Evolutionary conservation across 2,888 invertebrate species (phyloP), one percentile per base, ranked within the genome.

Genomic region (Xylocampa areola): DNA sequence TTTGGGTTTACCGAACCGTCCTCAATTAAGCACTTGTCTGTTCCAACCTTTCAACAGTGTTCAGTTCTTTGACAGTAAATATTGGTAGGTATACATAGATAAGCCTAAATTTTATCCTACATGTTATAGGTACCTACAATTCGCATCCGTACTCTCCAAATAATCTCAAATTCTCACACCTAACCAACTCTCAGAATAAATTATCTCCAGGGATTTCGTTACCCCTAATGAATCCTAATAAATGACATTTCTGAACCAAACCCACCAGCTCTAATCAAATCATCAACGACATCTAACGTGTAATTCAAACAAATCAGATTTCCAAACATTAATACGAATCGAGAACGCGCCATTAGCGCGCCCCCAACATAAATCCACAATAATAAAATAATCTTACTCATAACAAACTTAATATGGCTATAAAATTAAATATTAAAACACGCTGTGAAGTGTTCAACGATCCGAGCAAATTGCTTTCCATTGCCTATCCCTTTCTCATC

Each of bases 381-480:
- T 87, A 90, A 89, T 69, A 79, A 79, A 76, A 82, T 87, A 89
- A 89, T 88, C 82, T 87, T 89, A 90, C 89, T 91, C 89, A 91
- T 89, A 91, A 90, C 87, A 89, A 89, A 67, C 63, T 75, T 89
- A 87, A 88, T 90, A 87, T 81, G 79, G 82, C 86, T 86, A 90
- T 90, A 86, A 91, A 89, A 90, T 92, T 91, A 92, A 94, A 93
- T 81, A 80, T 75, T 91, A 91, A 88, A 91, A 91, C 90, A 88
- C 80, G 80, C 86, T 89, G 89, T 88, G 85, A 82, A 87, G 76
- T 72, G 73, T 70, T 70, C 72, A 71, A 81, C 82, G 80, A 79
- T 76, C 84, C 80, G 73, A 73, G 79, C 76, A 86, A 86, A 85
- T 86, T 83, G 82, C 75, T 75, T 78, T 76, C 70, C 68, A 58